These are phyloP conservation scores for Motacilla tschutschensis DNA, from an alignment of 2,113 vertebrate genomes.

Conservation along the genomic window DNA sequence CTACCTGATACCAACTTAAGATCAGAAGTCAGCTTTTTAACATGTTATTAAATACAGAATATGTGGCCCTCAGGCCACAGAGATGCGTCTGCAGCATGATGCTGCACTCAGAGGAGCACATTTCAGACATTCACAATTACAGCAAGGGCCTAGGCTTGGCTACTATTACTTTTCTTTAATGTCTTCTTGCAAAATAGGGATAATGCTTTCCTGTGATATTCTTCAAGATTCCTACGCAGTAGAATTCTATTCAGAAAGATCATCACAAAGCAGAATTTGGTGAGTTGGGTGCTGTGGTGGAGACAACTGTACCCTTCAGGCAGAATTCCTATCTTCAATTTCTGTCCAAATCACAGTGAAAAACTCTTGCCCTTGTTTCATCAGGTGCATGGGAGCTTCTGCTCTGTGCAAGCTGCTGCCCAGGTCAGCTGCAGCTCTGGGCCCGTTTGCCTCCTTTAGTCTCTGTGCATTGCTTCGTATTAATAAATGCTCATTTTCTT, in stretches of 20 bases:
- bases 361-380: not conserved
- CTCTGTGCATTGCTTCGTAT: not conserved
- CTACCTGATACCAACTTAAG: not conserved
- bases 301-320: not conserved
- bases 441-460: not conserved
- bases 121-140: not conserved
- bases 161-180: not conserved
- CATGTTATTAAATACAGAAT: not conserved
- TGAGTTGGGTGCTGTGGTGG: not conserved
- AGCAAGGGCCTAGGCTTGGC: not conserved
- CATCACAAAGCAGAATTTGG: not conserved
- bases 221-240: not conserved
- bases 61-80: not conserved
- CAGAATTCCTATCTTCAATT: not conserved
- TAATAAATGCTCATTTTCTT: not conserved
- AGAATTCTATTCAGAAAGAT: not conserved
- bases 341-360: not conserved
- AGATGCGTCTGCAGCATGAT: not conserved
- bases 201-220: not conserved
- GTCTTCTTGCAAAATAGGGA: not conserved
- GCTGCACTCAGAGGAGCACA: not conserved
- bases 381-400: not conserved
- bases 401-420: not conserved
- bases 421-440: not conserved
- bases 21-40: not conserved